A percentile compares a stretch with the other conserved stretches of the same genome.
These are phyloP conservation scores for Himalopsyche anomala DNA, from an alignment of 2,888 invertebrate genomes.

Conservation along the genomic window DNA sequence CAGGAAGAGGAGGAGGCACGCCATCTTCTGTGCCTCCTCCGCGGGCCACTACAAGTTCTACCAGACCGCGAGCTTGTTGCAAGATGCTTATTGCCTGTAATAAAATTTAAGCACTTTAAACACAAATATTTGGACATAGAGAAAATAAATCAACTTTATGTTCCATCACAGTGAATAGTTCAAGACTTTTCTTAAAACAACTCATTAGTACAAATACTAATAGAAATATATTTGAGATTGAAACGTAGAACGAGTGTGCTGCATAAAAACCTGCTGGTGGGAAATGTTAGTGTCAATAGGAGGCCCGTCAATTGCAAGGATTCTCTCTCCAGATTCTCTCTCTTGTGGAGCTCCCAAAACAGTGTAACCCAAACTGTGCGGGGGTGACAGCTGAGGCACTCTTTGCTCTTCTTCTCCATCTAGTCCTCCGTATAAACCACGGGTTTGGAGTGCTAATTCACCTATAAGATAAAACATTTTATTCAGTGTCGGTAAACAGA, in stretches of 20 bases:
- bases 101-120: neutral
- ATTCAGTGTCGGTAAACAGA: no score
- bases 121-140: neutral
- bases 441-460: slow-evolving; percentile 74
- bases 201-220: no score
- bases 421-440: slow-evolving; percentile 73
- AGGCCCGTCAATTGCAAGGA: slow-evolving; percentile 89
- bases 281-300: slow-evolving; percentile 87
- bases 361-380: slow-evolving; percentile 86
- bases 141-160: neutral
- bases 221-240: neutral
- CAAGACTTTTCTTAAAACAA: neutral
- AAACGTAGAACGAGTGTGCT: neutral
- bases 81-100: slow-evolving; percentile 81
- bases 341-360: slow-evolving; percentile 82
- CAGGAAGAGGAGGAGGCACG: slow-evolving; percentile 68
- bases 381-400: slow-evolving; percentile 87
- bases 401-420: slow-evolving; percentile 86
- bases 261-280: slow-evolving; percentile 82
- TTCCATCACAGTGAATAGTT: neutral
- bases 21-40: slow-evolving; percentile 75
- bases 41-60: slow-evolving; percentile 81
- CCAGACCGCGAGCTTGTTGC: slow-evolving; percentile 84
- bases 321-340: slow-evolving; percentile 85
- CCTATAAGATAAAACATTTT: slow-evolving; percentile 67